A percentile compares a stretch with the other conserved stretches of the same genome.
These are phyloP conservation scores for Polymixis flavicincta DNA, from an alignment of 2,888 invertebrate species.

Conservation along the genomic window DNA sequence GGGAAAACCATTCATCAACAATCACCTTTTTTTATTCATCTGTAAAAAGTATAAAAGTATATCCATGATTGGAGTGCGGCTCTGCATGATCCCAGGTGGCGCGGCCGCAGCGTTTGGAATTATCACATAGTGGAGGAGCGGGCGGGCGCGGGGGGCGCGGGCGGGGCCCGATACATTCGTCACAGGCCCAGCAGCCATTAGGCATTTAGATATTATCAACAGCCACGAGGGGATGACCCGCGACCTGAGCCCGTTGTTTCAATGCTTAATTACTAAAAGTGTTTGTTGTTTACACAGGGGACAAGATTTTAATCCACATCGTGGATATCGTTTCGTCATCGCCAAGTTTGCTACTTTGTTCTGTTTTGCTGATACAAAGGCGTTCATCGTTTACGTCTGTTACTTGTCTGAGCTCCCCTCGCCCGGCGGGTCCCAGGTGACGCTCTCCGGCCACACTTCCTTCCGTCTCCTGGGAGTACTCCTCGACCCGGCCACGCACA, in stretches of 20 bases:
- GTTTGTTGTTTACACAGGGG: constrained; percentile 82
- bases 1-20: not conserved
- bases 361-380: constrained; percentile 60
- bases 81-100: constrained; percentile 90
- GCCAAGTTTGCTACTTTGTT: constrained; percentile 61
- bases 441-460: constrained; percentile 88
- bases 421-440: constrained; percentile 84
- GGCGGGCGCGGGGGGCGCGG: constrained; percentile 72
- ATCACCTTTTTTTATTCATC: not conserved
- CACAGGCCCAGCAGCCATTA: constrained; percentile 91
- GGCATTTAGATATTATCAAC: constrained; percentile 91
- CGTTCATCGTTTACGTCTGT: constrained; percentile 77
- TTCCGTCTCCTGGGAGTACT: constrained; percentile 84
- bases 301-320: constrained; percentile 72
- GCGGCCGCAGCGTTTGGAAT: constrained; percentile 91
- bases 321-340: constrained; percentile 65
- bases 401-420: constrained; percentile 73
- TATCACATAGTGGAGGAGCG: constrained; percentile 90
- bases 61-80: constrained; percentile 75
- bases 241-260: constrained; percentile 86
- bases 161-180: constrained; percentile 88
- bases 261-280: constrained; percentile 90
- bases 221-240: constrained; percentile 87
- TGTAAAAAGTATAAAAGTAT: constrained; percentile 31
- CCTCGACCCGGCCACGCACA: constrained; percentile 83